Evolutionary conservation across 2,113 vertebrate species (phyloP), one percentile per base, ranked within the genome.

Genomic region (Austrofundulus limnaeus): DNA sequence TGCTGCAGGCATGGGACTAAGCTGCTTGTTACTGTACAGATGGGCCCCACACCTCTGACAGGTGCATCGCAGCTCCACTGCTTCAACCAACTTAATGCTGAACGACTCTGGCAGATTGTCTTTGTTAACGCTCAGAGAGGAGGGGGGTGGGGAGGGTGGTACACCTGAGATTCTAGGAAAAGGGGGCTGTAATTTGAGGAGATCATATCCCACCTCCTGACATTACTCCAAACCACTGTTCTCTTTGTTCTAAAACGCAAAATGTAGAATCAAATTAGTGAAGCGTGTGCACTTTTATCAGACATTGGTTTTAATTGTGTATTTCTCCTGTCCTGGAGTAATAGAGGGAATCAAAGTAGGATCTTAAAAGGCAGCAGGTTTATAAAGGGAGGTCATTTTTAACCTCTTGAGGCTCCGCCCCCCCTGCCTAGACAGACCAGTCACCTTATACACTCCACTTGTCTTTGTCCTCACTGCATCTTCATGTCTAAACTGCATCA

Each of bases 41-140:
- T 86, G 86, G 77, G 68, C 47, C 74, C 69, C 67, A 60, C 69
- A 81, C 81, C 75, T 81, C 66, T 68, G 77, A 81, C 86, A 90
- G 86, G 85, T 87, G 78, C 64, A 25, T 14, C 19, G n/a, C n/a
- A 0, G 66, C 70, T 66, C 49, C 41, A 55, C 57, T 11, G 51
- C 64, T 41, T 71, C 60, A 8, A 15, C 63, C n/a, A 50, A 70
- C 64, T 66, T 68, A 59, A 56, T 17, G 47, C 58, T 55, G 23
- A 72, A 63, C 19, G 43, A 74, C 57, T 68, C 25, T 42, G 48
- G 23, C 72, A 68, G 62, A 77, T 48, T 70, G 69, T 59, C 77
- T 81, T 85, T 88, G 80, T 81, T 66, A 75, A 43, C 2, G 4
- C 39, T 47, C 20, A 37, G 73, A 64, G 61, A n/a, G 19, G 10